Percentiles rank a stretch among this genome's conserved stretches.
Evolutionary conservation across 2,888 invertebrate species (phyloP).

Genomic region (Euphydryas editha): DNA sequence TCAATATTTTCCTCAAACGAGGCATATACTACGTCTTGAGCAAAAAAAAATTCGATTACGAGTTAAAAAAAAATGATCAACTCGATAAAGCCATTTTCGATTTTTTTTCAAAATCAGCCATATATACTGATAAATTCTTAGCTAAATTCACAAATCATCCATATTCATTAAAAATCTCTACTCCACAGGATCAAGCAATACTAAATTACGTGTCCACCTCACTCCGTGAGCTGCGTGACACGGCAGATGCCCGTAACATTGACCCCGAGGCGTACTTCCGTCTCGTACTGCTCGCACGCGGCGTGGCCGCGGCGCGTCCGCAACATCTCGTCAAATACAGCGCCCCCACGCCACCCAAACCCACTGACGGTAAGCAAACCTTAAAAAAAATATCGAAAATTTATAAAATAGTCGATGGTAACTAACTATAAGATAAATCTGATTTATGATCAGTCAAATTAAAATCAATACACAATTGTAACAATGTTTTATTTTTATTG

Average conservation of each 20-base stretch:
- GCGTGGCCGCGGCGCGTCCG: constrained; percentile 93
- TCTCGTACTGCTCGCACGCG: constrained; percentile 91
- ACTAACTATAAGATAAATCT: too few species aligned
- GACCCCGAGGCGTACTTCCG: constrained; percentile 97
- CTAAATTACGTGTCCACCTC: constrained; percentile 89
- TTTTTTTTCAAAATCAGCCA: too few species aligned
- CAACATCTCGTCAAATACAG: constrained; percentile 86
- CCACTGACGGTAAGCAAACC: constrained; percentile 56
- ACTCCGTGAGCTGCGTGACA: constrained; percentile 85
- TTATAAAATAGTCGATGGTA: too few species aligned
- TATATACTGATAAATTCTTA: neutral
- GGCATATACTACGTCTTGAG: too few species aligned
- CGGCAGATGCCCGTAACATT: constrained; percentile 86
- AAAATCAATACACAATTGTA: too few species aligned
- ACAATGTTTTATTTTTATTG: too few species aligned
- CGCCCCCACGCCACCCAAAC: constrained; percentile 68
- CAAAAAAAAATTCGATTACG: too few species aligned
- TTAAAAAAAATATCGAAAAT: too few species aligned
- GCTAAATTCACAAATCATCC: neutral
- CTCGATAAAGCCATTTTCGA: too few species aligned
- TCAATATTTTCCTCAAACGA: too few species aligned
- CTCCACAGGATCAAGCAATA: constrained; percentile 90
- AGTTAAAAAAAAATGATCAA: too few species aligned
- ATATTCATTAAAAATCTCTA: neutral
- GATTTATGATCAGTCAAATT: too few species aligned